These are phyloP conservation scores for Catamblyrhynchus diadema DNA, from an alignment of 2,797 vertebrate species.

Conservation along the genomic window DNA sequence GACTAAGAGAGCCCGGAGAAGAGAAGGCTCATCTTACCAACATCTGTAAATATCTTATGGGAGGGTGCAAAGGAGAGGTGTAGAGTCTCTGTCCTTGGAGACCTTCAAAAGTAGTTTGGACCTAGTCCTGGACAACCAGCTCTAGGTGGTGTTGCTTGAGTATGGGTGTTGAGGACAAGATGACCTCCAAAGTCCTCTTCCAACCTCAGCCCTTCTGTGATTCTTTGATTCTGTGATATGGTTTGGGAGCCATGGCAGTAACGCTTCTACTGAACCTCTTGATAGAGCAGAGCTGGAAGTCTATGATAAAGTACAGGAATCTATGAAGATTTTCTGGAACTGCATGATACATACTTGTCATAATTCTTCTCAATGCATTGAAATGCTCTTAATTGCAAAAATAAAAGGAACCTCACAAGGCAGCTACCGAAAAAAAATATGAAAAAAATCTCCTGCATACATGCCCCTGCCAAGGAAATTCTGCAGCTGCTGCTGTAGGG, in stretches of 20 bases:
- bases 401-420: neutral
- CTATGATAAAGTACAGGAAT: neutral
- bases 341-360: neutral
- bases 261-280: neutral
- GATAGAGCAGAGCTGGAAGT: neutral
- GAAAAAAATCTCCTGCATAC: neutral
- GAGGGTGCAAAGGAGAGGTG: fast-evolving
- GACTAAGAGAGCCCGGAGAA: neutral
- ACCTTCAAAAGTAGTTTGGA: neutral
- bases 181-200: neutral
- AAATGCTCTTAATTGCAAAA: neutral
- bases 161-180: neutral
- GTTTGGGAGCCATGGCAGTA: neutral
- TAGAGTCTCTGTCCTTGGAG: neutral
- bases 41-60: neutral
- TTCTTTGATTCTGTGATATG: neutral
- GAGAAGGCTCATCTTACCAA: neutral
- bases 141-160: neutral
- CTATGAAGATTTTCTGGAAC: neutral
- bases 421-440: neutral
- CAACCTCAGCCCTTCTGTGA: neutral
- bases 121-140: neutral
- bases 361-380: neutral
- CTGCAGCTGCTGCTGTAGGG: neutral
- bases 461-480: neutral